Conservation (phyloP, 2,888 invertebrate species). For the Parnassius glacialis region DNA sequence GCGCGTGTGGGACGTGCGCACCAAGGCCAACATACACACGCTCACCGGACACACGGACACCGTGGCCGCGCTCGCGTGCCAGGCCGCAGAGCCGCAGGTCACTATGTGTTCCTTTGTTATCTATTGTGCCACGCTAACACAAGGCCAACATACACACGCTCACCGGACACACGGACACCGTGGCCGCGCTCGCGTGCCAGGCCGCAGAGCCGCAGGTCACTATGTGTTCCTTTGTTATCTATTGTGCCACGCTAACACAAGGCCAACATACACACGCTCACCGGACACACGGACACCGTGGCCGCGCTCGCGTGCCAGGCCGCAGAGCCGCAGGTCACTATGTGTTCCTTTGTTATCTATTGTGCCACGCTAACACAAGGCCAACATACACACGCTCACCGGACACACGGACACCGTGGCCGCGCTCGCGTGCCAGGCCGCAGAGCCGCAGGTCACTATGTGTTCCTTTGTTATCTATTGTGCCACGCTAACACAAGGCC, state of each 20-base stretch:
- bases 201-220: slow-evolving; percentile 93
- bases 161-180: slow-evolving; percentile 97
- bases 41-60: slow-evolving; percentile 98
- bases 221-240: slow-evolving; percentile 51
- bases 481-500: no score
- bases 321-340: slow-evolving; percentile 91
- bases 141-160: slow-evolving; percentile 99
- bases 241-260: no score
- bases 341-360: slow-evolving; percentile 68
- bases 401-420: slow-evolving; percentile 86
- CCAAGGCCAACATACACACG: slow-evolving; percentile 98
- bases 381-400: slow-evolving; percentile 94
- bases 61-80: slow-evolving; percentile 95
- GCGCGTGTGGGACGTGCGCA: slow-evolving; percentile 99
- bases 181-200: slow-evolving; percentile 96
- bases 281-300: slow-evolving; percentile 86
- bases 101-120: no score
- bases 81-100: slow-evolving; percentile 95
- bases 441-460: no score
- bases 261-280: no score
- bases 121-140: not conserved
- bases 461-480: no score
- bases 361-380: slow-evolving; percentile 51
- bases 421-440: slow-evolving; percentile 91
- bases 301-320: slow-evolving; percentile 96